phyloP scores from a whole-genome alignment of 2,113 vertebrate genomes.

The Pseudorasbora parva region DNA sequence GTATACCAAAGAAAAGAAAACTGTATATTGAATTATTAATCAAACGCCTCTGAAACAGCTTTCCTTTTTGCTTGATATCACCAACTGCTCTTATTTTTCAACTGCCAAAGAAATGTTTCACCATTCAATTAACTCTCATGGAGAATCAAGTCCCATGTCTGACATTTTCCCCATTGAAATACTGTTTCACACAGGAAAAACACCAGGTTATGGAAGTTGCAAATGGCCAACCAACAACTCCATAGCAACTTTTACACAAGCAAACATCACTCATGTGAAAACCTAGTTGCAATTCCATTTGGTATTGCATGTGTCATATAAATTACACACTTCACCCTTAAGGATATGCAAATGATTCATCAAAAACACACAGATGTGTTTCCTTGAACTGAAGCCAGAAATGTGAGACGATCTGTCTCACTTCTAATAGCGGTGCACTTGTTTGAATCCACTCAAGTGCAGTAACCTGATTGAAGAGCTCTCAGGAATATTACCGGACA shows the following conservation, averaged over 20 bases:
- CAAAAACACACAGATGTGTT: constrained; percentile 21
- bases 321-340: constrained; percentile 23
- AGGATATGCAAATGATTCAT: constrained; percentile 14
- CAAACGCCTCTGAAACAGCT: neutral
- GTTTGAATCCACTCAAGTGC: constrained; percentile 23
- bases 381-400: neutral
- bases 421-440: constrained; percentile 7
- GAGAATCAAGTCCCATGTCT: too few relatives aligned
- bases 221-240: neutral
- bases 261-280: neutral
- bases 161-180: too few relatives aligned
- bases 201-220: neutral
- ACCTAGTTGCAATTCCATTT: constrained; percentile 9
- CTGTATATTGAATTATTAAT: too few relatives aligned
- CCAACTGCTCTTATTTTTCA: too few relatives aligned
- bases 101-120: too few relatives aligned
- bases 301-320: neutral
- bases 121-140: too few relatives aligned
- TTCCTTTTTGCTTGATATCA: neutral
- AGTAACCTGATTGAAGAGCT: constrained; percentile 46
- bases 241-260: neutral
- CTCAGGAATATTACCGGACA: constrained; percentile 28
- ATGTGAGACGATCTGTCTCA: neutral
- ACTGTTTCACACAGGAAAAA: too few relatives aligned
- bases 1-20: neutral